Base-by-base conservation (phyloP, 2,113 vertebrate species). In the Catharus fuscescens region DNA sequence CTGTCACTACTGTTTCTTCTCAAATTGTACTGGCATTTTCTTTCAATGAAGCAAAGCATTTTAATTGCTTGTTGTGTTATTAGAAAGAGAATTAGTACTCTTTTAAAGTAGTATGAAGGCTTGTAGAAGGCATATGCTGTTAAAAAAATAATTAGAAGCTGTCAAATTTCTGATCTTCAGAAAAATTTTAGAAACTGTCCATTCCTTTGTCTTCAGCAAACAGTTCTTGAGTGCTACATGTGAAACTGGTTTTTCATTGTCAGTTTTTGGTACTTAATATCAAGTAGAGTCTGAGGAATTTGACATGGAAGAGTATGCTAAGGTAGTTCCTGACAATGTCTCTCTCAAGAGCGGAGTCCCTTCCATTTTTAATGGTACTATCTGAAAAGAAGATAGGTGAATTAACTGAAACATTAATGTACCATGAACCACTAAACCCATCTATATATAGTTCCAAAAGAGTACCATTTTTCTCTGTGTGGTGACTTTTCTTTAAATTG, bases 1-100 rank as follows among this genome's bases (percentile, higher is more conserved):
- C 79, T 95, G 87, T 87, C 89, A 69, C 38, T 86, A 69, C 54
- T 91, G 50, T 70, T 95, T 92, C 80, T 95, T 96, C 65, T 52
- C 64, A 70, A 48, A 80, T 77, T 96, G 34, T 88, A 69, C 32
- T 64, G 67, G 21, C 40, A 59, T 93, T 92, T 94, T 86, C 57
- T 18, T 73, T 80, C 32, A 62, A 9, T 73, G 59, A 86, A 84
- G 31, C 53, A 92, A 93, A 80, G 42, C 6, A 70, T 92, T 95
- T 89, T 79, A 81, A 47, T 95, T 87, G 32, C 11, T 96, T 78
- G 6, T 67, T 86, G 31, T 81, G 52, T 95, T 89, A 17, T 80
- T 70, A 70, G 48, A 60, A 86, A 52, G 52, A 88, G 28, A 94
- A 72, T 77, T 70, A 69, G 18, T 78, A 60, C 47, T 57, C 24